Evolutionary conservation across 2,113 vertebrate genomes (phyloP).

Genomic region (Perca schrenkii): DNA sequence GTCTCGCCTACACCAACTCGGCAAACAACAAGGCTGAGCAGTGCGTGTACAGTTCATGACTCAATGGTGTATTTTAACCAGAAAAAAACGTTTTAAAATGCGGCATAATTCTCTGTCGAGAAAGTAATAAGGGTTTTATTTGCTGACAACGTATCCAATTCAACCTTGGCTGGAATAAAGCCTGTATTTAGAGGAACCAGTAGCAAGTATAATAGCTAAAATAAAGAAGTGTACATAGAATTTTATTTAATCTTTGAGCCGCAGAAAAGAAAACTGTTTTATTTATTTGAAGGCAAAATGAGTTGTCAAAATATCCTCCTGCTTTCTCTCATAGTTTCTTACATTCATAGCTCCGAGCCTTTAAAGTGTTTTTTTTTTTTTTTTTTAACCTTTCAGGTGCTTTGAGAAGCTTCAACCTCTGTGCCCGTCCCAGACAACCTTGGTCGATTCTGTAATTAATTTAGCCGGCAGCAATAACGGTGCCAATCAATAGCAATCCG

Average conservation of each 20-base stretch:
- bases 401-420: conserved; percentile 74
- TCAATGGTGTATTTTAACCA: not conserved
- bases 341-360: conserved; percentile 50
- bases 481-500: conserved; percentile 79
- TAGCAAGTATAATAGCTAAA: conserved; percentile 27
- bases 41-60: not conserved
- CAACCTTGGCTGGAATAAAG: conserved; percentile 27
- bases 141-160: not conserved
- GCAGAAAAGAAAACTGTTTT: conserved; percentile 22
- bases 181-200: conserved; percentile 20
- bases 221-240: conserved; percentile 29
- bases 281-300: conserved; percentile 27
- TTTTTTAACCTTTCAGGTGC: conserved; percentile 71
- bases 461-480: conserved; percentile 78
- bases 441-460: conserved; percentile 80
- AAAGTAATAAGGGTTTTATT: not conserved
- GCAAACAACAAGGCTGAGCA: not conserved
- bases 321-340: conserved; percentile 37
- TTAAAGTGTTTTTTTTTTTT: conserved; percentile 44
- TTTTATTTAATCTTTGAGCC: conserved; percentile 35
- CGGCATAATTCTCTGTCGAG: too few relatives aligned
- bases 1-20: not conserved
- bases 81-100: not conserved
- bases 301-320: conserved; percentile 50
- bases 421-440: conserved; percentile 68